These are phyloP conservation scores for Drosophila kepulauana DNA, from an alignment of 1,140 invertebrate genomes.

Conservation along the genomic window DNA sequence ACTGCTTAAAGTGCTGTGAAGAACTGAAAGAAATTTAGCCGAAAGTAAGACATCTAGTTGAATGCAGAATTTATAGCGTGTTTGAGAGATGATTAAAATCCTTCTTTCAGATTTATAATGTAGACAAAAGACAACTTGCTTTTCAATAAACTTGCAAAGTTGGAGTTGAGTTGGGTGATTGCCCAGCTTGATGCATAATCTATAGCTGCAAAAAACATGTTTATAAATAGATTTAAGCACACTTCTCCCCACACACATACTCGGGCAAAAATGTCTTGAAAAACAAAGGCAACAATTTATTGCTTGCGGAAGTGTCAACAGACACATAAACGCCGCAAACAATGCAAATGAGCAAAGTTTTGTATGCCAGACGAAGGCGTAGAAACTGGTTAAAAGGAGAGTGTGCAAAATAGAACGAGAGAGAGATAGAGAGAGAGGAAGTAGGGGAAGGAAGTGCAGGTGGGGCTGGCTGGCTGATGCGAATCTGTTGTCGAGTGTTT, in stretches of 20 bases:
- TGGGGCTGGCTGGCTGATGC: not conserved
- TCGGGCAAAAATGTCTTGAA: not conserved
- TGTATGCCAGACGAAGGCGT: not conserved
- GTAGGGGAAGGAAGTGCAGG: not conserved
- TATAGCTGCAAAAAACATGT: not conserved
- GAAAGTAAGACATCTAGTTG: not conserved
- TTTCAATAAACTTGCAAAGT: too few relatives aligned
- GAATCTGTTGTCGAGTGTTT: slow-evolving; percentile 46
- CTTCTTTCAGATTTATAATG: too few relatives aligned
- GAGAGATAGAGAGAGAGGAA: not conserved
- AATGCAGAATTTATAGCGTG: too few relatives aligned
- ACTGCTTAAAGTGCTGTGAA: not conserved
- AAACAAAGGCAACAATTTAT: slow-evolving; percentile 17
- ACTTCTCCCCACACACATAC: not conserved
- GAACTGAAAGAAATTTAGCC: not conserved
- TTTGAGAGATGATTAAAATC: too few relatives aligned
- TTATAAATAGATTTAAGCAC: slow-evolving; percentile 21
- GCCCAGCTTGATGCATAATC: not conserved
- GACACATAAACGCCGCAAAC: slow-evolving; percentile 30
- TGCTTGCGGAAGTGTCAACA: slow-evolving; percentile 23
- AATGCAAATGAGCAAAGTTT: slow-evolving; percentile 53
- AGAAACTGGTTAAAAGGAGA: not conserved
- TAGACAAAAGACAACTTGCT: too few relatives aligned
- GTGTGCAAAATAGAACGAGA: not conserved
- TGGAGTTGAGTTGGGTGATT: not conserved